Evolutionary conservation across 2,888 invertebrate species (phyloP), one percentile per base, ranked within the genome.

Genomic region (Cyclophora punctaria): DNA sequence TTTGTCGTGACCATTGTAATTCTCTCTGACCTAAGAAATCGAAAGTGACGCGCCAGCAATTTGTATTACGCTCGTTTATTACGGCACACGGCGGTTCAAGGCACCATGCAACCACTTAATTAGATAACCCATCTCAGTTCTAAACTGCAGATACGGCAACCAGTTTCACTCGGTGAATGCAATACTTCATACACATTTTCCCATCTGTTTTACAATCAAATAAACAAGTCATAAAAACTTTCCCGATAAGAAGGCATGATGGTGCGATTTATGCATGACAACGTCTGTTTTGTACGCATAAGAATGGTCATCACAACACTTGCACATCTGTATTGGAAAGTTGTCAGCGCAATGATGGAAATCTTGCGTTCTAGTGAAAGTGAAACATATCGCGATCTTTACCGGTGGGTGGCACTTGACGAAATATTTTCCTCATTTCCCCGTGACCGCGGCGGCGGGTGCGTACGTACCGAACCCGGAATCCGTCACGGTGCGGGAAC

Each of bases 281-380:
- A 63, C 66, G 72, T 74, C 62, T 56, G 65, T 73, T 72, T 66
- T 62, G 60, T 68, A 60, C 61, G 62, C 65, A 59, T 72, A 69
- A 71, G 70, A 75, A 73, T 73, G 70, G 66, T 66, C 69, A 67
- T 65, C 75, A 63, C 61, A 50, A 63, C 62, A 50, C 58, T 62
- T 59, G 69, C 73, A 73, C 75, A 75, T 78, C 69, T 72, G 71
- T 78, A 80, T 83, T 86, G 83, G 87, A 84, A 86, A 85, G 85
- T 81, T 68, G 74, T 69, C 71, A 71, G 72, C 64, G 69, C 70
- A 75, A 73, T 78, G 76, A 81, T 84, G 83, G 77, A 81, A 82
- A 80, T 80, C 73, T 78, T 66, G 49, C 48, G 49, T 46, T 48
- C 53, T 20, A 57, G 61, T 58, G 61, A 61, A 61, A 61, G 61